Evolutionary conservation across 2,888 invertebrate genomes (phyloP).

Genomic region (Epinotia demarniana): DNA sequence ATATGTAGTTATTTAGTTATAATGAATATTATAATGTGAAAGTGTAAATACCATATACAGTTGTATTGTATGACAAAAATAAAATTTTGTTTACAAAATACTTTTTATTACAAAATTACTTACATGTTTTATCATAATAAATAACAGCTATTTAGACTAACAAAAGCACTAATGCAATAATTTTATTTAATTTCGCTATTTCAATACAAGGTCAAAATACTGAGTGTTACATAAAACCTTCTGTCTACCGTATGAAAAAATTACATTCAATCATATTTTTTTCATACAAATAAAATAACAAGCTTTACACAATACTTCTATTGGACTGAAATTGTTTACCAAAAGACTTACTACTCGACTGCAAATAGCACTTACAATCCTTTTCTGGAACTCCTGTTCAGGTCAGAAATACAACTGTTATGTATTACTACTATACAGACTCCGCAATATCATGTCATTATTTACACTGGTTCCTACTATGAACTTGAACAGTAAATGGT

Average conservation of each 20-base stretch:
- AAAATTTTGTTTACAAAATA: slow-evolving; percentile 39
- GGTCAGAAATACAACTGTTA: too few species aligned
- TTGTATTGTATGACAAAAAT: slow-evolving; percentile 16
- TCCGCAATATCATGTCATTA: too few species aligned
- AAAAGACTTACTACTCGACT: background rate
- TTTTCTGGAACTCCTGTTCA: too few species aligned
- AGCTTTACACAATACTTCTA: background rate
- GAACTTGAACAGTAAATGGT: background rate
- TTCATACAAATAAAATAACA: slow-evolving; percentile 5
- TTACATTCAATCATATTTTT: background rate
- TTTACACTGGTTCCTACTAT: background rate
- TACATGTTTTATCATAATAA: slow-evolving; percentile 51
- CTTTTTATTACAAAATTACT: slow-evolving; percentile 50
- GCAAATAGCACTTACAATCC: too few species aligned
- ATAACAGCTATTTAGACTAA: slow-evolving; percentile 56
- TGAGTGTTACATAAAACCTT: slow-evolving; percentile 23
- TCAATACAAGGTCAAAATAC: slow-evolving; percentile 39
- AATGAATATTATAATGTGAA: background rate
- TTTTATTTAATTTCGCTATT: slow-evolving; percentile 28
- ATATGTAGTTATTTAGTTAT: slow-evolving; percentile 6
- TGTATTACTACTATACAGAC: too few species aligned
- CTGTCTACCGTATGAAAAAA: background rate
- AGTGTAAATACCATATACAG: background rate
- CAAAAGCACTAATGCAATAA: slow-evolving; percentile 49
- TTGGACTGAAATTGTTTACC: background rate